Conservation (phyloP, 2,888 invertebrate genomes). For the Campoletis raptor region DNA sequence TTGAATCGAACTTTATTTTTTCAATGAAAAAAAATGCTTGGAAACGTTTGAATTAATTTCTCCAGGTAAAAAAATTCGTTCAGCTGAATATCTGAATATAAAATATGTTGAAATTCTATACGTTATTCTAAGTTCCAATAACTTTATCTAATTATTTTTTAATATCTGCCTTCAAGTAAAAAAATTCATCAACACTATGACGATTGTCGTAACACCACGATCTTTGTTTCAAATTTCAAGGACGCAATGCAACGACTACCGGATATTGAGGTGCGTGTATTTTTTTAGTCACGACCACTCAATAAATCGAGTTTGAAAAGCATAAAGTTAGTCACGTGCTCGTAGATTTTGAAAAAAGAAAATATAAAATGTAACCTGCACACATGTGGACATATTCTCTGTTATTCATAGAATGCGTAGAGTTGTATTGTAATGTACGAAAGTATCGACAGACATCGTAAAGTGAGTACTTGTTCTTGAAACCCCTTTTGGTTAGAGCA, state of each 20-base stretch:
- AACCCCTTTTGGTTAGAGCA: slow-evolving; percentile 58
- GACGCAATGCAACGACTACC: slow-evolving; percentile 40
- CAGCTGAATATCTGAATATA: too few species aligned
- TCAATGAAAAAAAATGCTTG: too few species aligned
- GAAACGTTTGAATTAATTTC: too few species aligned
- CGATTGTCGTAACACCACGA: not conserved
- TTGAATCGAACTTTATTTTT: too few species aligned
- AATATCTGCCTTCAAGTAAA: not conserved
- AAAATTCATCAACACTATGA: not conserved
- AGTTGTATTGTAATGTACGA: slow-evolving; percentile 32
- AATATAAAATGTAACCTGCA: slow-evolving; percentile 10
- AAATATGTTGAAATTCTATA: too few species aligned
- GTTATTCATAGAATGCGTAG: slow-evolving; percentile 45
- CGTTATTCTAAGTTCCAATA: not conserved
- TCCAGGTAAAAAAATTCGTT: too few species aligned
- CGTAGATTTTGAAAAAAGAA: slow-evolving; percentile 25
- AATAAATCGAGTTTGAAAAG: slow-evolving; percentile 39
- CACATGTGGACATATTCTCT: slow-evolving; percentile 30
- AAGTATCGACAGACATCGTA: slow-evolving; percentile 58
- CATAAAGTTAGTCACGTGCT: slow-evolving; percentile 22
- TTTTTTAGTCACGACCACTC: slow-evolving; percentile 17
- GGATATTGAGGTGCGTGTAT: slow-evolving; percentile 30
- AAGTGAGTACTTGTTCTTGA: slow-evolving; percentile 64
- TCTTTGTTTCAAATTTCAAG: not conserved
- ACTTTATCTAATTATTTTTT: not conserved